A percentile compares a stretch with the other conserved stretches of the same genome.
Evolutionary conservation across 2,888 invertebrate species (phyloP).

Genomic region (Tigriopus californicus): DNA sequence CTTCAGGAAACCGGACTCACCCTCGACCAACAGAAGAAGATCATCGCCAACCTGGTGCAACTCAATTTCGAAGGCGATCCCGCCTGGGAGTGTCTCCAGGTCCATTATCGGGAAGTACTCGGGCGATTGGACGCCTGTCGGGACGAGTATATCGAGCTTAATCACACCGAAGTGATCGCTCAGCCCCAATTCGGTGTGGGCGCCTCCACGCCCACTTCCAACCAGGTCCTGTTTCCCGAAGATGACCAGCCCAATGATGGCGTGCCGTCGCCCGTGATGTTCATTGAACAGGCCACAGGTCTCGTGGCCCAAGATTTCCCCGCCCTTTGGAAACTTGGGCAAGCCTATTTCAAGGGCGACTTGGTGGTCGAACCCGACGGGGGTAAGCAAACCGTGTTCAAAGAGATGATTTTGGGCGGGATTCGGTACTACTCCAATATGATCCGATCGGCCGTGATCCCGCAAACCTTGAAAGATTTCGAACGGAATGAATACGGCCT

Average conservation of each 20-base stretch:
- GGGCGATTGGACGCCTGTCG: conserved; percentile 43
- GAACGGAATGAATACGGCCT: conserved; percentile 36
- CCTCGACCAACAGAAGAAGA: conserved; percentile 81
- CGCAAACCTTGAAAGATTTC: conserved; percentile 32
- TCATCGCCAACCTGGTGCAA: conserved; percentile 62
- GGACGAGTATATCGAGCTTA: conserved; percentile 36
- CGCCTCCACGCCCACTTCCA: not conserved
- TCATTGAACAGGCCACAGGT: conserved; percentile 58
- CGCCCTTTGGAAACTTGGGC: conserved; percentile 86
- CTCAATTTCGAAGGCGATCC: conserved; percentile 66
- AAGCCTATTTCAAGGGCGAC: conserved; percentile 79
- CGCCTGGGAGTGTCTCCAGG: conserved; percentile 82
- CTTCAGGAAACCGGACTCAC: conserved; percentile 68
- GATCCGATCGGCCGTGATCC: conserved; percentile 49
- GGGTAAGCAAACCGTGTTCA: conserved; percentile 53
- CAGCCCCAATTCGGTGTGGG: not conserved
- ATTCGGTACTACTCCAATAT: conserved; percentile 54
- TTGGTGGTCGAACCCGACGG: conserved; percentile 50
- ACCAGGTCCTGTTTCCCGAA: not conserved
- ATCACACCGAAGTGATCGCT: not conserved
- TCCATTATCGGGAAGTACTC: conserved; percentile 59
- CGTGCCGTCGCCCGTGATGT: conserved; percentile 48
- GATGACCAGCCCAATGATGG: conserved; percentile 4
- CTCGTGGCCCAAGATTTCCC: conserved; percentile 57
- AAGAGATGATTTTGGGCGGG: conserved; percentile 58